These are phyloP conservation scores for Odontesthes bonariensis DNA, from an alignment of 2,113 vertebrate genomes.

Conservation along the genomic window DNA sequence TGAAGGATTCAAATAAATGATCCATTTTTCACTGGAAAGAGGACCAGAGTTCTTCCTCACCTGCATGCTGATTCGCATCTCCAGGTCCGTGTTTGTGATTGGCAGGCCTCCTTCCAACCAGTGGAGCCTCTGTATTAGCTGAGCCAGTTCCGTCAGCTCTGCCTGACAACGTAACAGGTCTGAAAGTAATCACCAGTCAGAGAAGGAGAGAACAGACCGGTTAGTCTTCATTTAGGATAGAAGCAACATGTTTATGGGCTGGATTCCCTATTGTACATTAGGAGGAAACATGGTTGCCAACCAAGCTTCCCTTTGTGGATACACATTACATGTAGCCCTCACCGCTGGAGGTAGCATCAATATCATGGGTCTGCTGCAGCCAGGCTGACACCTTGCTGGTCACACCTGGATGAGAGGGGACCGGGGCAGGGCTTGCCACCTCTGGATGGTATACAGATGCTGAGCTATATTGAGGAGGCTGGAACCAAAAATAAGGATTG, in stretches of 20 bases:
- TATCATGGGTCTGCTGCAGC: constrained; percentile 89
- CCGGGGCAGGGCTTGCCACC: constrained; percentile 22
- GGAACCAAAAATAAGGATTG: background rate
- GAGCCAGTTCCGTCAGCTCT: constrained; percentile 87
- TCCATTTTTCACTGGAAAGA: too few relatives aligned
- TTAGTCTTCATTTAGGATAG: too few relatives aligned
- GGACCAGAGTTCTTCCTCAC: constrained; percentile 34
- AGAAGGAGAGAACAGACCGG: background rate
- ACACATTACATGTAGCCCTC: background rate
- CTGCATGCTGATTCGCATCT: constrained; percentile 83
- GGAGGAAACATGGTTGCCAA: background rate
- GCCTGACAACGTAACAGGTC: constrained; percentile 88
- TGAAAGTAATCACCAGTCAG: constrained; percentile 38
- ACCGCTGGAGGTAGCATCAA: constrained; percentile 89
- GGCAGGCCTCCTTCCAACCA: constrained; percentile 87
- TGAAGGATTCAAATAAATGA: too few relatives aligned
- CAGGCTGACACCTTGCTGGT: constrained; percentile 87
- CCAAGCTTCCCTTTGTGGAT: background rate
- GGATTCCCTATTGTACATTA: background rate
- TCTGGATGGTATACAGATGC: constrained; percentile 48
- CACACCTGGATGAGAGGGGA: constrained; percentile 45
- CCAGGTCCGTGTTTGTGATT: constrained; percentile 83
- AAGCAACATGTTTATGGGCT: too few relatives aligned
- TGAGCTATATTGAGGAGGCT: constrained; percentile 64
- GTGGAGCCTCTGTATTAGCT: constrained; percentile 89